Evolutionary conservation across 2,113 vertebrate species (phyloP).

Genomic region (Saguinus imperator): DNA sequence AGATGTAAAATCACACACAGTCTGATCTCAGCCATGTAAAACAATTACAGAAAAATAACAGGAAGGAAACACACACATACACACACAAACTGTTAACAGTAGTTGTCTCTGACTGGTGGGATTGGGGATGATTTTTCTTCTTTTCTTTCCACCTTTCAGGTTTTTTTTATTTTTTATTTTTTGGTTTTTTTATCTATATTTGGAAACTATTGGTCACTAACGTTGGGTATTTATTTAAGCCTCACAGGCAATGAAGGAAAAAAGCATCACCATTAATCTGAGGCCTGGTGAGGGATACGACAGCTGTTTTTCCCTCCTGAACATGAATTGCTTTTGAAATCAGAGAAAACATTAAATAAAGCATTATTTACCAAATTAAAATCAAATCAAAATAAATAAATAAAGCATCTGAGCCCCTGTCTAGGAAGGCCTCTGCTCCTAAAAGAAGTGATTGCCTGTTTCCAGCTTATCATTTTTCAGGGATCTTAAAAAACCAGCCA

Average conservation of each 20-base stretch:
- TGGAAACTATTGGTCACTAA: constrained; percentile 15
- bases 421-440: constrained; percentile 55
- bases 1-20: not conserved
- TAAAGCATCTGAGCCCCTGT: constrained; percentile 58
- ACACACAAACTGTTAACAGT: not conserved
- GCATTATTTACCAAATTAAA: constrained; percentile 64
- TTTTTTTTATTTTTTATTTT: not conserved
- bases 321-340: constrained; percentile 42
- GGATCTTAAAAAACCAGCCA: constrained; percentile 84
- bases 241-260: not conserved
- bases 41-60: not conserved
- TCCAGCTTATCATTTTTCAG: constrained; percentile 82
- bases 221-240: constrained; percentile 39
- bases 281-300: not conserved
- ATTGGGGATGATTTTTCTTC: not conserved
- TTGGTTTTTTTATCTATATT: not conserved
- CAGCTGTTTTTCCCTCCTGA: constrained; percentile 24
- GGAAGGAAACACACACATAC: not conserved
- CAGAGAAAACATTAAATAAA: constrained; percentile 51
- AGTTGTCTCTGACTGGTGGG: not conserved
- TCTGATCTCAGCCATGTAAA: not conserved
- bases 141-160: constrained; percentile 6
- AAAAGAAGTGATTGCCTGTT: constrained; percentile 74
- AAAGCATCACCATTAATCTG: not conserved
- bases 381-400: constrained; percentile 70